Evolutionary conservation across 2,888 invertebrate genomes (phyloP).

Genomic region (Cyaniris semiargus): DNA sequence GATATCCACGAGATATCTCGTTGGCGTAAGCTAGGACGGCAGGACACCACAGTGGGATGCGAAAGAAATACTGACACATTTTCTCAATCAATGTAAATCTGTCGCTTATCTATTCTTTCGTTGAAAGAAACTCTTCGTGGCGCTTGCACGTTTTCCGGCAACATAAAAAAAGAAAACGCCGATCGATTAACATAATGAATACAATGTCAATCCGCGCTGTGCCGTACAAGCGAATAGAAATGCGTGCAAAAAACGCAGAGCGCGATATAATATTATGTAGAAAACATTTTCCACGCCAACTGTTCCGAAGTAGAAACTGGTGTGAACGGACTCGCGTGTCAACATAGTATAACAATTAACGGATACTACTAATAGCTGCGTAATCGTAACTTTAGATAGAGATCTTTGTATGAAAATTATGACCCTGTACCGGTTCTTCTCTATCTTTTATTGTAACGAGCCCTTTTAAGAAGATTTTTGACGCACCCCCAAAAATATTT

Average conservation of each 20-base stretch:
- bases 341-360: constrained; percentile 34
- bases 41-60: too few species aligned
- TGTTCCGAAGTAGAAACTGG: constrained; percentile 63
- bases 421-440: too few species aligned
- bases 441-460: too few species aligned
- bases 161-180: not conserved
- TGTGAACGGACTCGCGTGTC: constrained; percentile 50
- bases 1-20: too few species aligned
- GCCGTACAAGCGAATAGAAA: constrained; percentile 29
- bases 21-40: too few species aligned
- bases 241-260: constrained; percentile 11
- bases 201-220: not conserved
- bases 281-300: constrained; percentile 55
- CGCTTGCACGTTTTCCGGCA: not conserved
- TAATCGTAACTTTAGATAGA: too few species aligned
- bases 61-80: too few species aligned
- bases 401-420: too few species aligned
- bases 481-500: too few species aligned
- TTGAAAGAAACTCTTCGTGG: not conserved
- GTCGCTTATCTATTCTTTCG: not conserved
- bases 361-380: too few species aligned
- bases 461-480: too few species aligned
- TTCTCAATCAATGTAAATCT: too few species aligned
- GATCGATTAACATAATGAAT: constrained; percentile 2
- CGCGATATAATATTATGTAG: constrained; percentile 21